Evolutionary conservation across 2,888 invertebrate species (phyloP).

Genomic region (Hymenopus coronatus): DNA sequence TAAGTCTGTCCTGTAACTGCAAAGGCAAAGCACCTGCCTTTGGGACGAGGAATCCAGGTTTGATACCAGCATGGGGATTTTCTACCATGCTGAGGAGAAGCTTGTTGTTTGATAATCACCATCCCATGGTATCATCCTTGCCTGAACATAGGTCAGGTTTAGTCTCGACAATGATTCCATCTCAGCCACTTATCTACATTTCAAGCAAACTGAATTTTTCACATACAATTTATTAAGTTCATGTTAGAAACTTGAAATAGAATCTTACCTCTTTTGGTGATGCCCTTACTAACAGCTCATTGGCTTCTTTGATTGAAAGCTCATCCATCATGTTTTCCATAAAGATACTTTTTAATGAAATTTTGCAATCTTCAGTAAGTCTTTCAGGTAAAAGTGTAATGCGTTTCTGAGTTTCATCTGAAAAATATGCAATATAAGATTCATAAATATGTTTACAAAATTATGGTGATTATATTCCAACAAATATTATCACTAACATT

Average conservation of each 20-base stretch:
- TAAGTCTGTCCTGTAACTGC: too few relatives aligned
- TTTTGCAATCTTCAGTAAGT: slow-evolving; percentile 64
- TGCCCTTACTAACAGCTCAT: slow-evolving; percentile 74
- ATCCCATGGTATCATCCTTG: too few relatives aligned
- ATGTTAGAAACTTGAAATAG: background rate
- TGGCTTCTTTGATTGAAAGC: slow-evolving; percentile 71
- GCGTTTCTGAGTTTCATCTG: slow-evolving; percentile 62
- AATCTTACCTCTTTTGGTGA: slow-evolving; percentile 58
- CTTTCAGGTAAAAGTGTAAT: slow-evolving; percentile 73
- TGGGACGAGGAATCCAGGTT: too few relatives aligned
- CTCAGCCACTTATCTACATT: too few relatives aligned
- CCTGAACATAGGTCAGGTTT: too few relatives aligned
- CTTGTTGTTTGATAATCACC: too few relatives aligned
- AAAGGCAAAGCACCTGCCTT: too few relatives aligned
- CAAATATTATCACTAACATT: too few relatives aligned
- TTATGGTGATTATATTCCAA: background rate
- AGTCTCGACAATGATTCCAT: too few relatives aligned
- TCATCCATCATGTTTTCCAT: slow-evolving; percentile 61
- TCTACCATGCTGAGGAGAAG: too few relatives aligned
- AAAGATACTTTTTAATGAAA: slow-evolving; percentile 64
- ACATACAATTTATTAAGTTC: background rate
- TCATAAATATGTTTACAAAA: background rate
- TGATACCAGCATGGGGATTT: too few relatives aligned
- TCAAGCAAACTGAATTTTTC: background rate
- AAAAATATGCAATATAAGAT: background rate